Evolutionary conservation across 1,140 invertebrate genomes (phyloP), one percentile per base, ranked within the genome.

Genomic region (Bombus waltoni): DNA sequence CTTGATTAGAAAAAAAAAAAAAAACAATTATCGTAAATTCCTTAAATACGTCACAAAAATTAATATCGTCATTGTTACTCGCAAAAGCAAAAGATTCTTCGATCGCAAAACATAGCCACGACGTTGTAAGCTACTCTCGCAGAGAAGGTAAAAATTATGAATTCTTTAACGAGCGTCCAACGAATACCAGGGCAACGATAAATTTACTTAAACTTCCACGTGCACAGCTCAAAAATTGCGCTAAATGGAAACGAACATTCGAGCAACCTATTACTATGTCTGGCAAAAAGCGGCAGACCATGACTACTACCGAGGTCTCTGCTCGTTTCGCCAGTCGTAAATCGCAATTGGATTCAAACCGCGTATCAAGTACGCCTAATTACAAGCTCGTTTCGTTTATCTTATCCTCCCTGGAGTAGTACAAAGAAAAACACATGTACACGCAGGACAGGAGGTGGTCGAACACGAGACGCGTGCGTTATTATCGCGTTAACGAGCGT

Each of bases 401-500:
- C 59, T 66, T 32, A 32, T 66, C 65, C 65, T 66, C 15, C n/a
- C 13, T 65, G 2, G 28, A n/a, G 28, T 13, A n/a, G 28, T 65
- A 38, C 9, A 3, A 35, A 22, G 66, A 38, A 68, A 22, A 68
- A 70, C 35, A 32, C 2, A 6, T 15, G 35, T 6, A 35, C 65
- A 35, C 5, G 22, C 35, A 18, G 35, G 66, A 25, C 18, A 18
- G 38, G 5, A 40, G 15, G n/a, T 6, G 25, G 18, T 22, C 47
- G 4, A 32, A 18, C 6, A 28, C 10, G 38, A 13, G 38, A 10
- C 10, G 5, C 25, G 10, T 40, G 13, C 38, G 25, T 65, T 53
- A 53, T 83, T 68, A 76, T 32, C 59, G 62, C 25, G n/a, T 83
- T 83, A 68, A 76, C 25, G 81, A 83, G 73, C 11, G 47, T 62